These are phyloP conservation scores for Chrysaora quinquecirrha DNA, from an alignment of 30 jellyfish, hydroid and myxozoan species.

Conservation along the genomic window DNA sequence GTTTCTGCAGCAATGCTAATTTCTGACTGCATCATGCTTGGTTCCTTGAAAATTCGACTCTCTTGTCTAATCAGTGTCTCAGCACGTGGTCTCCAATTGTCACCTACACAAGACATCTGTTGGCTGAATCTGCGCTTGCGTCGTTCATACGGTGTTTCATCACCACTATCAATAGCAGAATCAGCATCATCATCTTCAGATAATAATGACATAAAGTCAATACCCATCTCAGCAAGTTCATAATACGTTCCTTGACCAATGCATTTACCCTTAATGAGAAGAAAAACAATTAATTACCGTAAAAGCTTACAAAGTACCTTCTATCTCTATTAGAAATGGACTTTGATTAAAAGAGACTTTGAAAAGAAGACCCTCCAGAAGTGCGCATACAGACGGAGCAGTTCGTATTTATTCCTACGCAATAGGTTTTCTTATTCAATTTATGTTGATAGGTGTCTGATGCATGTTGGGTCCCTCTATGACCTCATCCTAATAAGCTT, in stretches of 20 bases:
- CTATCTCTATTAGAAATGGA: no score
- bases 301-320: neutral
- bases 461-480: no score
- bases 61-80: slow-evolving; percentile 53
- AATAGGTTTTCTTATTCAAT: no score
- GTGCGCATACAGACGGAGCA: no score
- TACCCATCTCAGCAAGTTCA: slow-evolving; percentile 83
- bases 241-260: slow-evolving; percentile 88
- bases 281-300: neutral
- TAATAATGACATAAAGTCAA: slow-evolving; percentile 78
- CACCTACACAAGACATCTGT: slow-evolving; percentile 65
- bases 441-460: no score
- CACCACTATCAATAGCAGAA: slow-evolving; percentile 66
- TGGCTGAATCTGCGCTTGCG: slow-evolving; percentile 87
- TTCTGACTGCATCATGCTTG: slow-evolving; percentile 59
- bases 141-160: slow-evolving; percentile 49
- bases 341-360: no score
- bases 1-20: slow-evolving; percentile 59
- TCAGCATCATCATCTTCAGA: slow-evolving; percentile 73
- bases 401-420: no score
- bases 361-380: no score
- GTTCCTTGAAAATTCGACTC: slow-evolving; percentile 32
- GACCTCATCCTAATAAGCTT: no score
- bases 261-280: slow-evolving; percentile 70
- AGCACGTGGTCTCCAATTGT: slow-evolving; percentile 30